Evolutionary conservation across 1,140 invertebrate species (phyloP), one percentile per base, ranked within the genome.

Genomic region (Alviniconcha marisindica): DNA sequence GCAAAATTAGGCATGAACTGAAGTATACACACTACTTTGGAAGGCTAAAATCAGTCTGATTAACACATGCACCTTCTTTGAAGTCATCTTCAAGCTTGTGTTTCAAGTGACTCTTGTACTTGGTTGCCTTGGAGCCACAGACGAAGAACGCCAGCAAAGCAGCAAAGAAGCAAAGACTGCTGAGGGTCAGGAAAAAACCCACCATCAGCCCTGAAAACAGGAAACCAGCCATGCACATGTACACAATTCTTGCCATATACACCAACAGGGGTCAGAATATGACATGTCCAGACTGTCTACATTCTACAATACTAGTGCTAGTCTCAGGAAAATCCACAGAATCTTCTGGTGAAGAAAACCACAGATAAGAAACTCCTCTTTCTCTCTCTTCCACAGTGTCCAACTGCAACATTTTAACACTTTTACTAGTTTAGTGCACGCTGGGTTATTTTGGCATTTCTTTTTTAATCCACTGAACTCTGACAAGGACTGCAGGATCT

Each of bases 21-120:
- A n/a, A n/a, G n/a, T n/a, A n/a, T n/a, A n/a, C n/a, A n/a, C n/a
- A n/a, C n/a, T n/a, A n/a, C n/a, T n/a, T n/a, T n/a, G n/a, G n/a
- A n/a, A n/a, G n/a, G n/a, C n/a, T n/a, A n/a, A n/a, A n/a, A n/a
- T n/a, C n/a, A n/a, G n/a, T n/a, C n/a, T n/a, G n/a, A n/a, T n/a
- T n/a, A n/a, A n/a, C n/a, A n/a, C n/a, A n/a, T n/a, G 74, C 91
- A 95, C 96, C 96, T 94, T 97, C 96, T 93, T 96, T 97, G 88
- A 96, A 96, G 87, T 97, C 95, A 63, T 94, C 94, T 92, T 98
- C 97, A 77, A 97, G 90, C 88, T 95, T 96, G 56, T 92, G 94
- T 91, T 98, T 98, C 78, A 94, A 89, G 54, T 95, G 87, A 12
- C 94, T 90, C 40, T 95, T 94, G 90, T 96, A 97, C 91, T 97